A percentile compares a stretch with the other conserved stretches of the same genome.
Conservation (phyloP, 92 coral and sea anemone genomes). For the Desmophyllum pertusum region DNA sequence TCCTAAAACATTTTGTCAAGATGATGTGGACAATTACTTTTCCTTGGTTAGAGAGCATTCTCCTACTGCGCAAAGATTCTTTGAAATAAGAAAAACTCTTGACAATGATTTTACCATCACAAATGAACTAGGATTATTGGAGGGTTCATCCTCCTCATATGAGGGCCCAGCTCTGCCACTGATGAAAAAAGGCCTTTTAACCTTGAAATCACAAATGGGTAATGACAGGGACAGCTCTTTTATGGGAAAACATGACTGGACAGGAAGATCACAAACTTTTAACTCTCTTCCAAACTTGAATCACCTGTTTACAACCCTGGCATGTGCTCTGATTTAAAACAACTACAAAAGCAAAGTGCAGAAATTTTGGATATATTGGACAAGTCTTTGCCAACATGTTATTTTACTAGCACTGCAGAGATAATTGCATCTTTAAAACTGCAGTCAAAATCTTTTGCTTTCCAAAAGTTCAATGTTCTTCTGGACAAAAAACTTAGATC, state of each 20-base stretch:
- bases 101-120: slow-evolving; percentile 28
- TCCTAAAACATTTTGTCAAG: slow-evolving; percentile 35
- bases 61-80: slow-evolving; percentile 21
- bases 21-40: slow-evolving; percentile 40
- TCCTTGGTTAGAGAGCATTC: slow-evolving; percentile 30
- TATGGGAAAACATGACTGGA: too few species aligned
- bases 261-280: too few species aligned
- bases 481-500: slow-evolving; percentile 32
- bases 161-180: slow-evolving; percentile 21
- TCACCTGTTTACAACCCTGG: too few species aligned
- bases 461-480: slow-evolving; percentile 25
- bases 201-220: too few species aligned
- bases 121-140: slow-evolving; percentile 26
- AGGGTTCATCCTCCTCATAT: slow-evolving; percentile 33
- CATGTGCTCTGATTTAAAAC: too few species aligned
- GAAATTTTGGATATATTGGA: too few species aligned
- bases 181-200: too few species aligned
- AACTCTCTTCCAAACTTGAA: too few species aligned
- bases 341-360: too few species aligned
- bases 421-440: slow-evolving; percentile 20
- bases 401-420: neutral
- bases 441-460: too few species aligned
- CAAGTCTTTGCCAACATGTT: slow-evolving; percentile 4
- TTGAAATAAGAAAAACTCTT: slow-evolving; percentile 33
- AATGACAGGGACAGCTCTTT: too few species aligned